Conservation (phyloP, 2,797 vertebrate genomes). For the Acanthurus leucopareius region DNA sequence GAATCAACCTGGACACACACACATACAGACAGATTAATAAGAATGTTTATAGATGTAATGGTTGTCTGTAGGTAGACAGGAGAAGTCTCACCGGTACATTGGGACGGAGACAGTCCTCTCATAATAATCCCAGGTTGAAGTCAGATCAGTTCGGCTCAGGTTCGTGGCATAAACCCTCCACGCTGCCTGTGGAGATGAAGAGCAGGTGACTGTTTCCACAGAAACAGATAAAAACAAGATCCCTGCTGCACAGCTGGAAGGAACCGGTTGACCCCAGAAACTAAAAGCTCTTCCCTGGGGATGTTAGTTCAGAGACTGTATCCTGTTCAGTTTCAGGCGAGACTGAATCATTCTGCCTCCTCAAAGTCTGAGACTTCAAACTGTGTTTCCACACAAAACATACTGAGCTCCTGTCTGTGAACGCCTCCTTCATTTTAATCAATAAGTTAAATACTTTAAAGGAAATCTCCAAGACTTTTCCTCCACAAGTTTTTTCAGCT, state of each 20-base stretch:
- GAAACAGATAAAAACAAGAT: neutral
- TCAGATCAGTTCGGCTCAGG: slow-evolving; percentile 92
- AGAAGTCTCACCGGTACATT: slow-evolving; percentile 92
- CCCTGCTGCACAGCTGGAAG: neutral
- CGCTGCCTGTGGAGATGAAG: slow-evolving; percentile 86
- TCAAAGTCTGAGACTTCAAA: too few relatives aligned
- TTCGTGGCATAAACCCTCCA: slow-evolving; percentile 99
- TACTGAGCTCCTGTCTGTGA: too few relatives aligned
- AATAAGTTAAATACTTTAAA: too few relatives aligned
- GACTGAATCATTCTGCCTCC: too few relatives aligned
- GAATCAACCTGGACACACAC: slow-evolving; percentile 89
- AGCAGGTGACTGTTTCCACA: neutral
- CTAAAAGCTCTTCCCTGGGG: neutral
- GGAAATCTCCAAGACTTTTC: too few relatives aligned
- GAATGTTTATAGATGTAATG: neutral
- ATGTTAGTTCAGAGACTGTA: too few relatives aligned
- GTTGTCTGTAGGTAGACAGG: neutral
- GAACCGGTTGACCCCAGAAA: neutral
- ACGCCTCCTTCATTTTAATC: too few relatives aligned
- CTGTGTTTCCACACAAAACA: too few relatives aligned
- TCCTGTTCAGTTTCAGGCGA: too few relatives aligned
- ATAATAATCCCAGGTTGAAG: slow-evolving; percentile 97
- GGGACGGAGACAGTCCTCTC: slow-evolving; percentile 94
- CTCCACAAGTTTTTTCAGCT: too few relatives aligned
- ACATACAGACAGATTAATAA: neutral